phyloP scores from a whole-genome alignment of 1,140 invertebrate genomes.

The Scaptomyza montana region DNA sequence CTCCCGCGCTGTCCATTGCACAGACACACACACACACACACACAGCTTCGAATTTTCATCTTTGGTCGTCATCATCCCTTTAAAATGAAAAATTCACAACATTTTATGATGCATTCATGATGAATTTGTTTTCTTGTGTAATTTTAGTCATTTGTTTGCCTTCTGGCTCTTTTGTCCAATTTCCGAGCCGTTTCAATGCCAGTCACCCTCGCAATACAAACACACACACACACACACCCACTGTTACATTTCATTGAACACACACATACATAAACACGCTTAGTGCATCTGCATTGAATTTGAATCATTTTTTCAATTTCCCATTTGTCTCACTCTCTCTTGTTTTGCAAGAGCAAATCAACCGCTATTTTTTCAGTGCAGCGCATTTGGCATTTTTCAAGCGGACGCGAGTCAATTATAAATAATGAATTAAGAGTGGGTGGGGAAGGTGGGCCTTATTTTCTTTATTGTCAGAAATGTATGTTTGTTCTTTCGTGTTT shows the following conservation, averaged over 20 bases:
- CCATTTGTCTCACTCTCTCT: not conserved
- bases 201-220: constrained; percentile 50
- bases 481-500: not conserved
- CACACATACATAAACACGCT: not conserved
- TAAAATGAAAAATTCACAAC: constrained; percentile 37
- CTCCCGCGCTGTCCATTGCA: constrained; percentile 13
- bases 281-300: constrained; percentile 24
- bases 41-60: constrained; percentile 27
- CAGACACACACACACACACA: constrained; percentile 14
- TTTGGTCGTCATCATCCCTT: constrained; percentile 57
- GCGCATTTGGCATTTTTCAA: not conserved
- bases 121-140: constrained; percentile 77
- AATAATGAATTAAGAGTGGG: not conserved
- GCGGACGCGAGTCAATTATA: too few relatives aligned
- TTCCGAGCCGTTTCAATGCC: constrained; percentile 15
- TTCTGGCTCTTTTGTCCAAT: constrained; percentile 32
- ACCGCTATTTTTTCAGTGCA: constrained; percentile 12
- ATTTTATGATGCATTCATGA: constrained; percentile 68
- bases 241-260: constrained; percentile 4
- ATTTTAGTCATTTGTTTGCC: constrained; percentile 74
- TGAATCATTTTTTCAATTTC: constrained; percentile 15
- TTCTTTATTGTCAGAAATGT: not conserved
- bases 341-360: not conserved
- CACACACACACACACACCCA: constrained; percentile 21
- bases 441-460: not conserved